phyloP scores from a whole-genome alignment of 2,888 invertebrate species.

The Eupeodes latifasciatus region DNA sequence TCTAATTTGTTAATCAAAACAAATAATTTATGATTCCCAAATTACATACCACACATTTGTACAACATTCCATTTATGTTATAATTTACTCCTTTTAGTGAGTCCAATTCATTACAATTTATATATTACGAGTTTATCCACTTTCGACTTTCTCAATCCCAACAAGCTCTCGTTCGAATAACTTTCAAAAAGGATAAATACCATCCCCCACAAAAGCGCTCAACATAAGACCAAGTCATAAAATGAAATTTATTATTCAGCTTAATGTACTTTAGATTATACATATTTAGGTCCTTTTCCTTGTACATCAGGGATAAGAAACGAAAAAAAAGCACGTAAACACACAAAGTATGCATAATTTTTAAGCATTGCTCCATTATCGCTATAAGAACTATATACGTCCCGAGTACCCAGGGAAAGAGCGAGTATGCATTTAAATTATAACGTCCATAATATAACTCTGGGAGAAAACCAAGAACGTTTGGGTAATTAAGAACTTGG shows the following conservation, averaged over 20 bases:
- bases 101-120: conserved; percentile 1
- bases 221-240: conserved; percentile 58
- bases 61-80: not conserved
- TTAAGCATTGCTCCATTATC: conserved; percentile 37
- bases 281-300: conserved; percentile 18
- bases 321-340: conserved; percentile 14
- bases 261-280: conserved; percentile 42
- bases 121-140: not conserved
- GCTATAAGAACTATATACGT: not conserved
- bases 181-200: conserved; percentile 19
- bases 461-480: conserved; percentile 6
- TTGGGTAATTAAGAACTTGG: conserved; percentile 45
- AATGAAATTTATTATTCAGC: conserved; percentile 48
- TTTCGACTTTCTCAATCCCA: not conserved
- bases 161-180: not conserved
- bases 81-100: not conserved
- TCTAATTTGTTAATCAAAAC: no score
- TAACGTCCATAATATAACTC: not conserved
- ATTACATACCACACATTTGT: no score
- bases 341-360: conserved; percentile 37
- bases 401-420: no score
- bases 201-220: not conserved
- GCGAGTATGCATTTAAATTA: conserved; percentile 46
- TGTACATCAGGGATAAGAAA: not conserved
- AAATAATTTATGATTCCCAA: no score